phyloP scores from a whole-genome alignment of 2,113 vertebrate species.

The Sarotherodon lohbergeri region DNA sequence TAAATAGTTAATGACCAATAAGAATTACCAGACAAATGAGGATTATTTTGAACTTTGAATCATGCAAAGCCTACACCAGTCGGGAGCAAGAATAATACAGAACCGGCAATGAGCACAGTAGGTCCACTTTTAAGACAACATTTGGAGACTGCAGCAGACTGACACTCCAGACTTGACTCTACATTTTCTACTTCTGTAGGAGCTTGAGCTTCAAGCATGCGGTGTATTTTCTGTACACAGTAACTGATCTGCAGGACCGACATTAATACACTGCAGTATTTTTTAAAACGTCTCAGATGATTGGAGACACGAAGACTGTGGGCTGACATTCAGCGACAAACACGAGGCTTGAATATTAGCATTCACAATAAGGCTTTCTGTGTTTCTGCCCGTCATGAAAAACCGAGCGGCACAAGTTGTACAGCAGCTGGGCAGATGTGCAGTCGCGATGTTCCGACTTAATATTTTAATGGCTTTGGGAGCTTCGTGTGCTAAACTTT shows the following conservation, averaged over 20 bases:
- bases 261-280: neutral
- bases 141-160: neutral
- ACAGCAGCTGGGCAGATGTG: neutral
- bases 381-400: neutral
- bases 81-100: fast-evolving
- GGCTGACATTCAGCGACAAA: neutral
- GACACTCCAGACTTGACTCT: neutral
- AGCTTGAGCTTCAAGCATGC: neutral
- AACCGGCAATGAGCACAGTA: neutral
- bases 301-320: neutral
- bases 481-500: neutral
- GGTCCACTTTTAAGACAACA: neutral
- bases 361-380: constrained; percentile 20
- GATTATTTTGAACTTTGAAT: neutral
- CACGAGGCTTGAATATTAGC: neutral
- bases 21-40: neutral
- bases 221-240: neutral
- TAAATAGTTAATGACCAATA: neutral
- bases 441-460: neutral
- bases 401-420: neutral
- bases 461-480: neutral
- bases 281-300: neutral
- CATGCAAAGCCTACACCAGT: neutral
- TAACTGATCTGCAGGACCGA: neutral
- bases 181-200: neutral